These are phyloP conservation scores for Zelleria hepariella DNA, from an alignment of 2,888 invertebrate species.

Conservation along the genomic window DNA sequence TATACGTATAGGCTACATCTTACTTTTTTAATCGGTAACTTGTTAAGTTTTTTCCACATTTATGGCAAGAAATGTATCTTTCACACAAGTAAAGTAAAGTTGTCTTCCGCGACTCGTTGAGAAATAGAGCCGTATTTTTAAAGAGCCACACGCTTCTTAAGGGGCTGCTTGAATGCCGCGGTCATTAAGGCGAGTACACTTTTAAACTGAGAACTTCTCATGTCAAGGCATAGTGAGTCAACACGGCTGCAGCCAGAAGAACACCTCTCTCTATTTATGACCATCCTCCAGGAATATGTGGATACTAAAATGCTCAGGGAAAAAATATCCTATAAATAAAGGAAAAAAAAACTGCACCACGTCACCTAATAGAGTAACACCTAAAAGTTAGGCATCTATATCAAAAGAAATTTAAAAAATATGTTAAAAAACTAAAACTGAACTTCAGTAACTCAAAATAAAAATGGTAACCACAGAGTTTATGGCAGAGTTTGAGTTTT, in stretches of 20 bases:
- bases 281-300: too few relatives aligned
- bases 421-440: too few relatives aligned
- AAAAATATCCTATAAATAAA: too few relatives aligned
- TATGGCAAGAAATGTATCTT: not conserved
- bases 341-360: too few relatives aligned
- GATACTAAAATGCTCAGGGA: too few relatives aligned
- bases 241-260: not conserved
- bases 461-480: too few relatives aligned
- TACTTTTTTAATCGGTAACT: not conserved
- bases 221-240: not conserved
- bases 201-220: not conserved
- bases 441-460: too few relatives aligned
- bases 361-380: too few relatives aligned
- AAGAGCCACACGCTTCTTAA: conserved; percentile 5
- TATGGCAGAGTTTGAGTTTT: too few relatives aligned
- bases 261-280: not conserved
- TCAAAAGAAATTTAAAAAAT: too few relatives aligned
- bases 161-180: conserved; percentile 22
- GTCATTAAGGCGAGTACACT: conserved; percentile 30
- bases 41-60: not conserved
- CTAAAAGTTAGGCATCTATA: too few relatives aligned
- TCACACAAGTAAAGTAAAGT: not conserved
- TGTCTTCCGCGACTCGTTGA: not conserved
- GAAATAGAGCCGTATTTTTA: not conserved
- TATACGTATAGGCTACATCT: too few relatives aligned